A percentile compares a stretch with the other conserved stretches of the same genome.
phyloP scores from a whole-genome alignment of 1,140 invertebrate species.

The Metopolophium dirhodum region DNA sequence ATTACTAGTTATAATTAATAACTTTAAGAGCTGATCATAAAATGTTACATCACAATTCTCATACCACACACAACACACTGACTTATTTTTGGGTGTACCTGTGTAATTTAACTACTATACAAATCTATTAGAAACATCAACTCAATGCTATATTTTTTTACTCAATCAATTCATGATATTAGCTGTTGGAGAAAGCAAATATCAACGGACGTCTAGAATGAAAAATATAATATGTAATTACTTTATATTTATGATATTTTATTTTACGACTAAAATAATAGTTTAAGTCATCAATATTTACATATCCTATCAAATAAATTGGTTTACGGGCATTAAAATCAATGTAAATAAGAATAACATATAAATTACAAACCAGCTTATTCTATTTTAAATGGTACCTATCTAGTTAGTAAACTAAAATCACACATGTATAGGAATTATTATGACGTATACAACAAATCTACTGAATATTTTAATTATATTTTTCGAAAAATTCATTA shows the following conservation, averaged over 20 bases:
- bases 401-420: too few relatives aligned
- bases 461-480: neutral
- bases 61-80: neutral
- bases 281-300: neutral
- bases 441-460: neutral
- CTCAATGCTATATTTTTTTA: too few relatives aligned
- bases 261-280: too few relatives aligned
- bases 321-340: neutral
- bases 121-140: neutral
- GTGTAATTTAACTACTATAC: neutral
- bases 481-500: neutral
- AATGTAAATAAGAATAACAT: neutral
- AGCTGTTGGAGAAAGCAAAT: too few relatives aligned
- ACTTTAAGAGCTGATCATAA: neutral
- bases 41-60: neutral
- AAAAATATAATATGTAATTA: too few relatives aligned
- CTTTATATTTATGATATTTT: too few relatives aligned
- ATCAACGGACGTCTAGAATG: too few relatives aligned
- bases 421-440: neutral
- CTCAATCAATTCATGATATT: too few relatives aligned
- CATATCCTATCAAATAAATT: neutral
- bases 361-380: neutral
- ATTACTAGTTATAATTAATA: neutral
- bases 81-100: neutral
- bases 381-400: neutral